A percentile compares a stretch with the other conserved stretches of the same genome.
These are phyloP conservation scores for Acrocyrtus sp. DNA, from an alignment of 2,888 invertebrate species.

Conservation along the genomic window DNA sequence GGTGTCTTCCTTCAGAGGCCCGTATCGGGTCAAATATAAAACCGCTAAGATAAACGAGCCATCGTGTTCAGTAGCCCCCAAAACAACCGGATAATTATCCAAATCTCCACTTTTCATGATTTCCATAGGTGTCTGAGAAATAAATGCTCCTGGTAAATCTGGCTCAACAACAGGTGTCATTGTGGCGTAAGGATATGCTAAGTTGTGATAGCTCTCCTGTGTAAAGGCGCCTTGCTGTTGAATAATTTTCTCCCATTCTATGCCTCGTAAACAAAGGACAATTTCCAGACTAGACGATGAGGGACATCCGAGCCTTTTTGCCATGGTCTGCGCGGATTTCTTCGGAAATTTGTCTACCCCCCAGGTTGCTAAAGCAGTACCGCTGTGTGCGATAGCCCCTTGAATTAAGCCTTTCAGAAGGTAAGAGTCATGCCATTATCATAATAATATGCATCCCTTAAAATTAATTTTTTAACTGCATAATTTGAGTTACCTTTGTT, in stretches of 20 bases:
- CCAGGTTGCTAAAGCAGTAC: constrained; percentile 14
- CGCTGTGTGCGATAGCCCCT: constrained; percentile 35
- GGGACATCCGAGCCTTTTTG: constrained; percentile 12
- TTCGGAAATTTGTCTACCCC: constrained; percentile 6
- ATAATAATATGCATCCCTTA: too few species aligned
- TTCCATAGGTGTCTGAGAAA: constrained; percentile 39
- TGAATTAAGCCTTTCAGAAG: constrained; percentile 15
- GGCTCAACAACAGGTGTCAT: constrained; percentile 48
- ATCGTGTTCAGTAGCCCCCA: constrained; percentile 53
- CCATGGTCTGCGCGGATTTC: neutral
- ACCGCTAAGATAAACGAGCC: constrained; percentile 32
- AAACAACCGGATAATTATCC: constrained; percentile 39
- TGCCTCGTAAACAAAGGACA: neutral
- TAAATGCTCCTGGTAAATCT: constrained; percentile 49
- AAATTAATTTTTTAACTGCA: neutral
- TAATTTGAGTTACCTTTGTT: constrained; percentile 17
- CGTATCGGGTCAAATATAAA: constrained; percentile 24
- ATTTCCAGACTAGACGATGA: neutral
- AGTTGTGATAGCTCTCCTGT: neutral
- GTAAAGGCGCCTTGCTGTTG: neutral
- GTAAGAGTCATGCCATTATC: too few species aligned
- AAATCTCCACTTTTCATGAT: constrained; percentile 41
- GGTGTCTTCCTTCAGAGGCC: constrained; percentile 18
- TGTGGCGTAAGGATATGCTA: constrained; percentile 30
- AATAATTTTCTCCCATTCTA: constrained; percentile 7